Percentiles rank a stretch among this genome's conserved stretches.
Evolutionary conservation across 2,797 vertebrate genomes (phyloP).

Genomic region (Diceros bicornis): DNA sequence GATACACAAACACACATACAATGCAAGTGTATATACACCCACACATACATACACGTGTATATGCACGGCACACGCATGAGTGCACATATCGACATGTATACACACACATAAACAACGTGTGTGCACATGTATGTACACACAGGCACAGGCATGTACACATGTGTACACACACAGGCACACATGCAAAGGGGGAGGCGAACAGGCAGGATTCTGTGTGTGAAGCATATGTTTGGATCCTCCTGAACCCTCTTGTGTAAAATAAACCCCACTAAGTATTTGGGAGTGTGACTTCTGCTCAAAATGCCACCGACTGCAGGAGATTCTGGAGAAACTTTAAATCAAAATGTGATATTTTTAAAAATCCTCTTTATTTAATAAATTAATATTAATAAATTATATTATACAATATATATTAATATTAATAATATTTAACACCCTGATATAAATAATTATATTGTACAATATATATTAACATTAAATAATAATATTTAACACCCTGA

Average conservation of each 20-base stretch:
- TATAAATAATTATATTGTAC: no score
- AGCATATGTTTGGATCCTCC: background rate
- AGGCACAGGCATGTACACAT: no score
- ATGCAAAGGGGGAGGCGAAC: no score
- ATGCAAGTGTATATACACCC: no score
- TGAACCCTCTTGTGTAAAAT: background rate
- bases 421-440: no score
- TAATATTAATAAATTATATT: no score
- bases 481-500: background rate
- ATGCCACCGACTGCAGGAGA: background rate
- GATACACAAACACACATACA: background rate
- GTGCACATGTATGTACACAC: no score
- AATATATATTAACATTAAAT: no score
- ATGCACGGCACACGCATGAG: no score
- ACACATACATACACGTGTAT: accelerated
- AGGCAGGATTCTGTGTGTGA: background rate
- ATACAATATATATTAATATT: no score
- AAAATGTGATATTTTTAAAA: background rate
- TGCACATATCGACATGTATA: background rate
- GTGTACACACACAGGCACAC: accelerated
- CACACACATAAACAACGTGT: no score
- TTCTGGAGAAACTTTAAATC: background rate
- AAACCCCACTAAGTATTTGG: background rate
- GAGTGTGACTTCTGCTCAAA: background rate
- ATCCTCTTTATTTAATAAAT: background rate